Conservation (phyloP, 2,888 invertebrate species). For the Ochropleura plecta region DNA sequence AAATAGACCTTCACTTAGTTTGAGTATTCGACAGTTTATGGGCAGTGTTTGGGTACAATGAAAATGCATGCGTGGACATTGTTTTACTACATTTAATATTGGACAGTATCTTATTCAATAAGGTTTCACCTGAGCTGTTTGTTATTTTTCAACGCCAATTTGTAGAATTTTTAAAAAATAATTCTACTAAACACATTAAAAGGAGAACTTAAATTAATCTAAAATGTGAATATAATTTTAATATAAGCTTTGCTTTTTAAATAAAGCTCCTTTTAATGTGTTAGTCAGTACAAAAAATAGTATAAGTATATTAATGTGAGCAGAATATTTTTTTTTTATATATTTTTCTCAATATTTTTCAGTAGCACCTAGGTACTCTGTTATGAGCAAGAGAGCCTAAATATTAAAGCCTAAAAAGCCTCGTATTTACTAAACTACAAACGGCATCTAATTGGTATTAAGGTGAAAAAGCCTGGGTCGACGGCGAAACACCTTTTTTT, state of each 20-base stretch:
- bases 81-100: conserved; percentile 52
- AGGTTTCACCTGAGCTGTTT: conserved; percentile 43
- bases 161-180: conserved; percentile 8
- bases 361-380: conserved; percentile 61
- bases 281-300: conserved; percentile 25
- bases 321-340: conserved; percentile 42
- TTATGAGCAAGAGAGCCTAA: conserved; percentile 62
- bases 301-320: conserved; percentile 45
- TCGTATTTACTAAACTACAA: conserved; percentile 17
- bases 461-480: too few relatives aligned
- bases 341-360: conserved; percentile 25
- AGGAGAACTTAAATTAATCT: conserved; percentile 22
- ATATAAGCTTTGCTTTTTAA: conserved; percentile 36
- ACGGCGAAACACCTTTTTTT: too few relatives aligned
- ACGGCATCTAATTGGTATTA: background rate
- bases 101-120: conserved; percentile 50
- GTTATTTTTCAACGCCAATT: conserved; percentile 21
- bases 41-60: conserved; percentile 60
- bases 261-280: conserved; percentile 28
- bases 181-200: conserved; percentile 33
- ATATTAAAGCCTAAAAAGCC: conserved; percentile 28
- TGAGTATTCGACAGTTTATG: background rate
- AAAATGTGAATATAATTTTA: conserved; percentile 13
- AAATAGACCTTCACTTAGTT: background rate
- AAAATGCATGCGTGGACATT: conserved; percentile 57